Percentiles rank a stretch among this genome's conserved stretches.
Conservation (phyloP, 2,888 invertebrate species). For the Sinopyrophorus schimmeli region DNA sequence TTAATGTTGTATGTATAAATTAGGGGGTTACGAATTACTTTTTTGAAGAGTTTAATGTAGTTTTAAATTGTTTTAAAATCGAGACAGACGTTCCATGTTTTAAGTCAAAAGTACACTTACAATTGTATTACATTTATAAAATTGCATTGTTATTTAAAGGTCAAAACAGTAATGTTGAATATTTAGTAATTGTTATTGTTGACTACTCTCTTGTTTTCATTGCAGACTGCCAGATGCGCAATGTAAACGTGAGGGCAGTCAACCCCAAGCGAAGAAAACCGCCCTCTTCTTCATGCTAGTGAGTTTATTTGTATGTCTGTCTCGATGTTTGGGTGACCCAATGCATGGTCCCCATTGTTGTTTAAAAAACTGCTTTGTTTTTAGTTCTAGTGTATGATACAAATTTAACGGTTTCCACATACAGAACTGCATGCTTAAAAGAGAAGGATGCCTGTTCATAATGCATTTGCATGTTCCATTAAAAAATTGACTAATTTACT, state of each 20-base stretch:
- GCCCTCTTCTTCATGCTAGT: conserved; percentile 69
- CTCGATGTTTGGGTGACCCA: conserved; percentile 33
- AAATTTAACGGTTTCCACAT: conserved; percentile 9
- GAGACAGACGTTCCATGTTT: conserved; percentile 18
- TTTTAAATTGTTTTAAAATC: conserved; percentile 14
- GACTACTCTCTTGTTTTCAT: conserved; percentile 69
- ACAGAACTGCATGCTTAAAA: conserved; percentile 13
- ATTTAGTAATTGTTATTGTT: conserved; percentile 45
- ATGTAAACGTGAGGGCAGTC: conserved; percentile 74
- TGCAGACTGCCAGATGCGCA: conserved; percentile 77
- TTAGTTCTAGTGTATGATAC: conserved; percentile 2
- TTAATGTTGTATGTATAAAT: too few relatives aligned
- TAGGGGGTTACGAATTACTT: too few relatives aligned
- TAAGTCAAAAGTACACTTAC: conserved; percentile 8
- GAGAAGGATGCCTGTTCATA: conserved; percentile 13
- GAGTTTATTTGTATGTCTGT: conserved; percentile 59
- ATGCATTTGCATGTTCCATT: too few relatives aligned
- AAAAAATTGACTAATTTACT: too few relatives aligned
- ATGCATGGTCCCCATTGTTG: conserved; percentile 28
- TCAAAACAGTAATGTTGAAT: conserved; percentile 27
- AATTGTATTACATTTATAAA: conserved; percentile 3
- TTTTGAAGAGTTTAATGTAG: too few relatives aligned
- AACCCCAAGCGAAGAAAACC: conserved; percentile 69
- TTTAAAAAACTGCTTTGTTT: conserved; percentile 21
- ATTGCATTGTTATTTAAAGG: not conserved